Percentiles rank a stretch among this genome's conserved stretches.
These are phyloP conservation scores for Dicrostonyx torquatus DNA, from an alignment of 2,797 vertebrate species.

Conservation along the genomic window DNA sequence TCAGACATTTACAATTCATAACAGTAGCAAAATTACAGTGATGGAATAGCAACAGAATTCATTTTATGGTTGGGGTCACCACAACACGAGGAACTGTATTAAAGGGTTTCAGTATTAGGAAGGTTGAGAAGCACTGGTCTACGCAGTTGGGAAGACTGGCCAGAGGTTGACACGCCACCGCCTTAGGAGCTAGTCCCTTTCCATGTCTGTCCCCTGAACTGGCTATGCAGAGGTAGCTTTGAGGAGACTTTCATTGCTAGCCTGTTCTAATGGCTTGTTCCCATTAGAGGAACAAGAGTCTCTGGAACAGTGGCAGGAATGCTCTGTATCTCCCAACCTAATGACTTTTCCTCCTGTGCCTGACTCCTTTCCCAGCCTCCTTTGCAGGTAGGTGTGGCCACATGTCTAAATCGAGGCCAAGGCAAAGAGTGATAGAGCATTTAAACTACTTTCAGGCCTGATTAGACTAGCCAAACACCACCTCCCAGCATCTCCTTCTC, in stretches of 20 bases:
- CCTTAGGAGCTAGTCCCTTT: neutral
- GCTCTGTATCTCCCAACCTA: rapidly evolving
- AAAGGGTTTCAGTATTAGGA: neutral
- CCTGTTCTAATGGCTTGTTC: neutral
- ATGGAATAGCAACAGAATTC: neutral
- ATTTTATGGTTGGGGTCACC: neutral
- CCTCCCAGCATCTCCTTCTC: neutral
- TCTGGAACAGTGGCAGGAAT: neutral
- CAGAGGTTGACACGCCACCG: neutral
- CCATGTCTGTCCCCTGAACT: neutral
- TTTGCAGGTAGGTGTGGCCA: neutral
- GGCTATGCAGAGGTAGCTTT: neutral
- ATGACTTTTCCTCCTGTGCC: neutral
- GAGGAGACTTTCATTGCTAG: too few relatives aligned
- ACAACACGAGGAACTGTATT: neutral
- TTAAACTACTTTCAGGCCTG: neutral
- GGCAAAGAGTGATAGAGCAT: too few relatives aligned
- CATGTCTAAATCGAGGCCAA: neutral
- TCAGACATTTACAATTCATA: neutral
- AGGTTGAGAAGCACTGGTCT: neutral
- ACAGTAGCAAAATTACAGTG: neutral
- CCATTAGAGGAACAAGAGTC: neutral
- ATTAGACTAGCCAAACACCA: neutral
- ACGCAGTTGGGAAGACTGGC: neutral
- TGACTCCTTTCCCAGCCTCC: neutral